A percentile compares a stretch with the other conserved stretches of the same genome.
These are phyloP conservation scores for Gallirallus australis DNA, from an alignment of 2,797 vertebrate species.

Conservation along the genomic window DNA sequence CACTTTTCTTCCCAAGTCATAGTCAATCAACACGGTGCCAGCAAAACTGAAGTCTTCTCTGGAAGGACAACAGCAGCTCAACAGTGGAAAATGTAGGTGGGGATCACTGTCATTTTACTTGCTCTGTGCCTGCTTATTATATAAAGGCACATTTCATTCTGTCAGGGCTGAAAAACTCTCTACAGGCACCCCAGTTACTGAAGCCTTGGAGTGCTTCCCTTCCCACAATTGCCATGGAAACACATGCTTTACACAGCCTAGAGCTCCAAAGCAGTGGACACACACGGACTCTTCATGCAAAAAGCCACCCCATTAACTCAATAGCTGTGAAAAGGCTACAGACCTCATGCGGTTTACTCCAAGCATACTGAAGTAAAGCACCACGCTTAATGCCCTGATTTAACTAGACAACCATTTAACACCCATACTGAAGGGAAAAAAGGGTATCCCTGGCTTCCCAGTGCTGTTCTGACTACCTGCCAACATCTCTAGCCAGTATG, in stretches of 20 bases:
- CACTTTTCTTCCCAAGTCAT: conserved; percentile 5
- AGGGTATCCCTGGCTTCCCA: background rate
- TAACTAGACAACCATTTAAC: background rate
- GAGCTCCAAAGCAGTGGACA: background rate
- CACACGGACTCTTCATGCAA: background rate
- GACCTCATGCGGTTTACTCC: background rate
- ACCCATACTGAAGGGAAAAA: background rate
- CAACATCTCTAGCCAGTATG: background rate
- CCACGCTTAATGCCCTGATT: background rate
- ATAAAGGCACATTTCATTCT: background rate
- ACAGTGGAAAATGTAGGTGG: background rate
- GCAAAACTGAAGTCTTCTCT: conserved; percentile 27
- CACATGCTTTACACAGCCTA: background rate
- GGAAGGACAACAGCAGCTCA: conserved; percentile 20
- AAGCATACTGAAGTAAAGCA: background rate
- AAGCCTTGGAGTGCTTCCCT: background rate
- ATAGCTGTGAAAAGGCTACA: background rate
- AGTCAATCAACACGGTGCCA: conserved; percentile 30
- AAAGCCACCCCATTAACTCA: background rate
- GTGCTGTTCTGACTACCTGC: background rate
- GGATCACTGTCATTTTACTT: background rate
- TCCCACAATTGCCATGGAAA: background rate
- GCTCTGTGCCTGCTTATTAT: background rate
- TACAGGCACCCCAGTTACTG: background rate
- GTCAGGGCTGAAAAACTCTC: background rate